phyloP scores from a whole-genome alignment of 2,797 vertebrate genomes.

The Pygocentrus nattereri region DNA sequence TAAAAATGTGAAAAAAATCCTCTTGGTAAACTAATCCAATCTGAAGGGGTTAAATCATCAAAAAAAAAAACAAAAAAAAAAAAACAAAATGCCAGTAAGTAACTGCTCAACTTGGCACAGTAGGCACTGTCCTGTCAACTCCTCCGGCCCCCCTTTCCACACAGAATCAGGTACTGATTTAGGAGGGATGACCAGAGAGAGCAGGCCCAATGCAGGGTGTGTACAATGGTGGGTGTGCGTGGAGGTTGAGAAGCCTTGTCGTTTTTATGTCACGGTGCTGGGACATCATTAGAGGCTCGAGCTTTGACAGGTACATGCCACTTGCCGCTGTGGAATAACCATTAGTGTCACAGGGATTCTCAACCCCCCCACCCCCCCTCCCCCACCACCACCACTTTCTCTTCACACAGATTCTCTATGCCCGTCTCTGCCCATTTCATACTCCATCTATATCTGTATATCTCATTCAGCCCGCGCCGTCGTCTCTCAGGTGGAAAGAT shows the following conservation, averaged over 20 bases:
- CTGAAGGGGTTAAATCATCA: too few relatives aligned
- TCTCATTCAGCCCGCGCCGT: not conserved
- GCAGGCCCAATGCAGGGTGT: slow-evolving; percentile 3
- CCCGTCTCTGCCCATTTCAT: slow-evolving; percentile 28
- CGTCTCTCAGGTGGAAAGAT: slow-evolving; percentile 36
- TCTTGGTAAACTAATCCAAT: too few relatives aligned
- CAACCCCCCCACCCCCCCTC: slow-evolving; percentile 61
- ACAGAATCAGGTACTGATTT: not conserved
- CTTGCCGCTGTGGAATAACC: slow-evolving; percentile 42
- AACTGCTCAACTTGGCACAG: not conserved
- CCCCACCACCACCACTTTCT: slow-evolving; percentile 49
- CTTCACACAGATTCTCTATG: slow-evolving; percentile 17
- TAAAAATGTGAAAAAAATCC: too few relatives aligned
- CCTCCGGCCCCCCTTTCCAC: not conserved
- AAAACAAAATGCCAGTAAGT: not conserved
- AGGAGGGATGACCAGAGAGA: not conserved
- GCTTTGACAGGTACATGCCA: slow-evolving; percentile 46
- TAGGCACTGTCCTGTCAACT: not conserved
- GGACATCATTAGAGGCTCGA: slow-evolving; percentile 64
- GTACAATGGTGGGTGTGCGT: slow-evolving; percentile 28
- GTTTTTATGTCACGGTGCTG: slow-evolving; percentile 47
- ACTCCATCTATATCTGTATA: slow-evolving; percentile 34
- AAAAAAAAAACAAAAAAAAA: too few relatives aligned
- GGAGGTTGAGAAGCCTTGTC: not conserved
- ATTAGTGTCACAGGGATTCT: slow-evolving; percentile 59